Conservation (phyloP, 2,797 vertebrate genomes). For the Danio choprae region DNA sequence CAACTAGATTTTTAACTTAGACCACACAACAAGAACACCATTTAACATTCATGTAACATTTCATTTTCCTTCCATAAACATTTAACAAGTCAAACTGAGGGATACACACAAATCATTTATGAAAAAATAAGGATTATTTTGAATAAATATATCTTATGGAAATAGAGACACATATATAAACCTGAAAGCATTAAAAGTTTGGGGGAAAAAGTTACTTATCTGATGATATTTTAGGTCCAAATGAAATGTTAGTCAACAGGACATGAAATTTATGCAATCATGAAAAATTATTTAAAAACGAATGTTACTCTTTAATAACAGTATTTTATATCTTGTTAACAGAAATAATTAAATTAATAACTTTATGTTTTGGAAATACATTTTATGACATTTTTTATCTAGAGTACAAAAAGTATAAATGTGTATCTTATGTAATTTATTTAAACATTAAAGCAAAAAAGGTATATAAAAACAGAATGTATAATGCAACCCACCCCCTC, state of each 20-base stretch:
- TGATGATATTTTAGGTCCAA: background rate
- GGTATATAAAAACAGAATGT: too few species aligned
- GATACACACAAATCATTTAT: background rate
- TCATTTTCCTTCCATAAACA: background rate
- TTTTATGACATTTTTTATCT: background rate
- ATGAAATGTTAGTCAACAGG: background rate
- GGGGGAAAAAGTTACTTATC: background rate
- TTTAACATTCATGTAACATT: background rate
- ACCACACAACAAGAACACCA: background rate
- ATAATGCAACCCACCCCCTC: too few species aligned
- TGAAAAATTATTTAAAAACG: background rate
- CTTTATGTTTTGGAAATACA: background rate
- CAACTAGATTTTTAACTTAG: background rate
- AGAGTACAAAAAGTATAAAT: too few species aligned
- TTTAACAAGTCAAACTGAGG: background rate
- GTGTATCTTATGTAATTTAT: too few species aligned
- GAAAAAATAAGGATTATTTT: background rate
- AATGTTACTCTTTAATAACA: background rate
- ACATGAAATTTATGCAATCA: background rate
- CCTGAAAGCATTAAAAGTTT: background rate
- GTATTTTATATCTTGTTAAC: background rate
- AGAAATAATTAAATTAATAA: background rate
- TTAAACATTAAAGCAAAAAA: too few species aligned
- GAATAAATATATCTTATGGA: background rate
- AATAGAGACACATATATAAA: background rate